A percentile compares a stretch with the other conserved stretches of the same genome.
Evolutionary conservation across 2,797 vertebrate species (phyloP).

Genomic region (Spea hammondii): DNA sequence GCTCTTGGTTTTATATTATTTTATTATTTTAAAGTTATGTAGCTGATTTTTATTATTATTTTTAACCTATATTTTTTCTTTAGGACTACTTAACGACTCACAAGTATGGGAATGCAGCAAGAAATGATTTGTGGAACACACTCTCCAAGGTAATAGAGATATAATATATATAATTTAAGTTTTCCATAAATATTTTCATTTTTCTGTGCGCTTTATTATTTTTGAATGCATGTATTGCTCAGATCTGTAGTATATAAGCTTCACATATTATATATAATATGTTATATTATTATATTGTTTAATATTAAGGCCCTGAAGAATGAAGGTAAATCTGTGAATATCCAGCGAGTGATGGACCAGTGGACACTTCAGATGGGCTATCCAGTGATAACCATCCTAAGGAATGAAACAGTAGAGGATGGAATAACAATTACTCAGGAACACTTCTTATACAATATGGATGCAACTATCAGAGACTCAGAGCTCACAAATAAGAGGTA

Average conservation of each 20-base stretch:
- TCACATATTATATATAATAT: neutral
- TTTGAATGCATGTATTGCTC: too few relatives aligned
- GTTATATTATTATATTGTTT: neutral
- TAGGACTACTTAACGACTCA: conserved; percentile 96
- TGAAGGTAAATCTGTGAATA: conserved; percentile 88
- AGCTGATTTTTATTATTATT: neutral
- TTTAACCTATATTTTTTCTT: conserved; percentile 53
- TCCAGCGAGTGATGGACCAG: conserved; percentile 93
- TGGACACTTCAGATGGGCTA: conserved; percentile 99
- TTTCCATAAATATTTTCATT: neutral
- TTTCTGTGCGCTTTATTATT: too few relatives aligned
- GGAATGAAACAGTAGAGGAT: conserved; percentile 82
- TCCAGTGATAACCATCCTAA: conserved; percentile 89
- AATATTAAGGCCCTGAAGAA: conserved; percentile 82
- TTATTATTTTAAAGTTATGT: too few relatives aligned
- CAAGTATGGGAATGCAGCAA: conserved; percentile 93
- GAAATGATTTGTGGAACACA: conserved; percentile 94
- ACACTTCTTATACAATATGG: conserved; percentile 88
- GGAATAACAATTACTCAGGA: conserved; percentile 83
- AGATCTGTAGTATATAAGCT: too few relatives aligned
- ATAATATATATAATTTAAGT: too few relatives aligned
- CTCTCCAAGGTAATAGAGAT: conserved; percentile 81
- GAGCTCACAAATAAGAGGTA: conserved; percentile 79
- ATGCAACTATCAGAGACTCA: conserved; percentile 69
- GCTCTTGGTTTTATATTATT: too few relatives aligned